Evolutionary conservation across 2,113 vertebrate genomes (phyloP).

Genomic region (Corythoichthys haematopterus): DNA sequence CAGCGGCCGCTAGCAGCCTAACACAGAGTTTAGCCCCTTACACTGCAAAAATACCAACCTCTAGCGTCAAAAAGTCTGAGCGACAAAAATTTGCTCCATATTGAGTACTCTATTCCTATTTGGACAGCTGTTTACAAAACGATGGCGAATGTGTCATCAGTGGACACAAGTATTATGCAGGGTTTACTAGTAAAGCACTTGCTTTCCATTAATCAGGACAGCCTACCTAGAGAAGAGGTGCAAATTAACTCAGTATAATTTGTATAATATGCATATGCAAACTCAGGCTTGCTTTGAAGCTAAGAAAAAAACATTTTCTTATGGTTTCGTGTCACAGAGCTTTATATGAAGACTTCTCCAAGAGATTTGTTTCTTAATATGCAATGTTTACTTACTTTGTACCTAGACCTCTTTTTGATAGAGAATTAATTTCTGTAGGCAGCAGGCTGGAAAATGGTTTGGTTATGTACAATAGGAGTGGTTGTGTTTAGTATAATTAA

Average conservation of each 20-base stretch:
- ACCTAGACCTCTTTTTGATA: constrained; percentile 39
- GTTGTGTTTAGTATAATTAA: constrained; percentile 30
- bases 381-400: constrained; percentile 43
- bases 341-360: constrained; percentile 68
- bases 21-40: constrained; percentile 81
- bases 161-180: constrained; percentile 17
- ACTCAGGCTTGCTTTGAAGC: constrained; percentile 48
- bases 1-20: constrained; percentile 74
- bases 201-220: constrained; percentile 37
- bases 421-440: constrained; percentile 32
- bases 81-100: constrained; percentile 92
- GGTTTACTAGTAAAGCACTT: constrained; percentile 30
- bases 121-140: constrained; percentile 17
- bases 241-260: constrained; percentile 34
- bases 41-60: constrained; percentile 80
- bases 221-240: constrained; percentile 23
- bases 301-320: constrained; percentile 28
- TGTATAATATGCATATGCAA: constrained; percentile 35
- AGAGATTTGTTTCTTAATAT: constrained; percentile 32
- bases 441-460: constrained; percentile 44
- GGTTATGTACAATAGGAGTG: constrained; percentile 41
- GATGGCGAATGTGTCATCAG: constrained; percentile 15
- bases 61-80: constrained; percentile 84
- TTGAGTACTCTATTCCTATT: constrained; percentile 55
- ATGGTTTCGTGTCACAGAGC: constrained; percentile 46